Percentiles rank a stretch among this genome's conserved stretches.
Evolutionary conservation across 2,797 vertebrate genomes (phyloP).

Genomic region (Zenarchopterus dispar): DNA sequence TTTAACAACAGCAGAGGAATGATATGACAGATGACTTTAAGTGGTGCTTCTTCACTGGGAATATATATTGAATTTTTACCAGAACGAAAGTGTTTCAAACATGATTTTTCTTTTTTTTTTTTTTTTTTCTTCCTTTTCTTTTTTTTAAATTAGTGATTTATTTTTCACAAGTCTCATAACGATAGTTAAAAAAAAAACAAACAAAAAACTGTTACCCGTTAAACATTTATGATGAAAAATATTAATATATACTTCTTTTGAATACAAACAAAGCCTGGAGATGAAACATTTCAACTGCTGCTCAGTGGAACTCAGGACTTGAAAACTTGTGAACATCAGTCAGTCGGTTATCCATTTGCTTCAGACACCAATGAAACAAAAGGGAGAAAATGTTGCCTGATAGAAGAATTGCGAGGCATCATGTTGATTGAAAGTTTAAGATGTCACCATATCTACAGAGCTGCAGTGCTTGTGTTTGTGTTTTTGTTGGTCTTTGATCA

Average conservation of each 20-base stretch:
- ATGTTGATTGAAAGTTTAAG: constrained; percentile 60
- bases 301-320: constrained; percentile 97
- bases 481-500: constrained; percentile 19
- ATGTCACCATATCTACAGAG: constrained; percentile 75
- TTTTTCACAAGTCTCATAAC: constrained; percentile 84
- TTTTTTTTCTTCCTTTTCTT: constrained; percentile 43
- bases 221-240: constrained; percentile 84
- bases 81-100: constrained; percentile 84
- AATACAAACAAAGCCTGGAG: constrained; percentile 87
- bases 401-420: constrained; percentile 37
- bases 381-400: constrained; percentile 50
- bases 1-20: constrained; percentile 82
- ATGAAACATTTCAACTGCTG: constrained; percentile 96
- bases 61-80: constrained; percentile 91
- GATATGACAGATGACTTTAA: constrained; percentile 71
- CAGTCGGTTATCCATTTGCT: constrained; percentile 60
- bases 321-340: constrained; percentile 82
- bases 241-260: constrained; percentile 85
- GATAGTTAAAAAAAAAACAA: constrained; percentile 33
- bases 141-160: constrained; percentile 77
- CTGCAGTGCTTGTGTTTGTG: constrained; percentile 32
- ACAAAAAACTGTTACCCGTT: constrained; percentile 76
- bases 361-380: constrained; percentile 56
- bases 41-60: constrained; percentile 90
- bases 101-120: constrained; percentile 57